phyloP scores from a whole-genome alignment of 2,888 invertebrate genomes.

The Digitonthophagus gazella region DNA sequence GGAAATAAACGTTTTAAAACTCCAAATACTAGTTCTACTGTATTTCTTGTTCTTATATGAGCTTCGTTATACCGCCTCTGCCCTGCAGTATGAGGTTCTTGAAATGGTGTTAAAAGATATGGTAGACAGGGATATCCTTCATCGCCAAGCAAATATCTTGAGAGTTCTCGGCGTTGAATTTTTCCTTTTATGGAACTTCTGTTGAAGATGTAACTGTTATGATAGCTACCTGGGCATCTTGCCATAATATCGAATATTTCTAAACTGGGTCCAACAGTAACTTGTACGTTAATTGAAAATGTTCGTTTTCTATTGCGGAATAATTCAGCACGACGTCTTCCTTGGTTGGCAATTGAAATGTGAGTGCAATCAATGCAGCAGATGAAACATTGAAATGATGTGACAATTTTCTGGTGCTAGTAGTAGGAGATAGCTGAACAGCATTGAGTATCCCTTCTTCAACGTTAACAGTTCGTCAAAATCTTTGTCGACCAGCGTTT shows the following conservation, averaged over 20 bases:
- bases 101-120: slow-evolving; percentile 14
- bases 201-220: too few relatives aligned
- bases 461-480: too few relatives aligned
- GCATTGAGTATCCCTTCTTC: too few relatives aligned
- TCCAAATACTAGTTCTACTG: slow-evolving; percentile 29
- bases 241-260: slow-evolving; percentile 4
- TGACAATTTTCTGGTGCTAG: too few relatives aligned
- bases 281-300: slow-evolving; percentile 16
- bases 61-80: slow-evolving; percentile 13
- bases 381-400: too few relatives aligned
- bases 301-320: slow-evolving; percentile 11
- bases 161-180: slow-evolving; percentile 1
- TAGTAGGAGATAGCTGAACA: too few relatives aligned
- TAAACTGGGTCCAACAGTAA: not conserved
- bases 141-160: slow-evolving; percentile 7
- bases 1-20: slow-evolving; percentile 33
- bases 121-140: slow-evolving; percentile 2
- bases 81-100: not conserved
- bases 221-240: slow-evolving; percentile 10
- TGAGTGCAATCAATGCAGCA: slow-evolving; percentile 9
- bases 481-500: too few relatives aligned
- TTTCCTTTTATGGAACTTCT: not conserved
- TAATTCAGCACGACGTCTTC: slow-evolving; percentile 7
- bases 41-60: slow-evolving; percentile 38
- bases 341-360: slow-evolving; percentile 1